These are phyloP conservation scores for Morpho achilles DNA, from an alignment of 2,888 invertebrate species.

Conservation along the genomic window DNA sequence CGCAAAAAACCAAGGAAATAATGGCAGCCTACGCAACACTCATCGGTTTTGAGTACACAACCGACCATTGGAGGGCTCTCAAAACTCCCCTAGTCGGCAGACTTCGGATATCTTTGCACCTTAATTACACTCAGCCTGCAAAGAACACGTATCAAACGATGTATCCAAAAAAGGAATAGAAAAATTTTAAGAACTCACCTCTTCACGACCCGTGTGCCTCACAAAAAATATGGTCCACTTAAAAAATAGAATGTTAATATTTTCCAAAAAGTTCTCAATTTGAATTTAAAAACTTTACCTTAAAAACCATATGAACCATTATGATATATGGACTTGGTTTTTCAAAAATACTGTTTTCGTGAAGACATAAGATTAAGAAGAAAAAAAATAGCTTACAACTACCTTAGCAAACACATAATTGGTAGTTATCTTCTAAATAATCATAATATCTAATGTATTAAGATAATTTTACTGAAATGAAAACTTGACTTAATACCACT, in stretches of 20 bases:
- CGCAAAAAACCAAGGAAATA: slow-evolving; percentile 52
- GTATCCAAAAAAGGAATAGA: slow-evolving; percentile 48
- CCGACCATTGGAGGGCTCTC: slow-evolving; percentile 64
- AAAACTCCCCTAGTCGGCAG: slow-evolving; percentile 56
- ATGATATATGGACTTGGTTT: too few species aligned
- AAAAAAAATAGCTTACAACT: too few species aligned
- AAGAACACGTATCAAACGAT: slow-evolving; percentile 65
- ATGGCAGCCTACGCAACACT: slow-evolving; percentile 66
- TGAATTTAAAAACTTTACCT: too few species aligned
- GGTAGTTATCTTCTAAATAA: too few species aligned
- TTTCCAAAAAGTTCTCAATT: too few species aligned
- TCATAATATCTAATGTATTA: too few species aligned
- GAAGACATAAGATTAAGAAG: too few species aligned
- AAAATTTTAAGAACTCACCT: slow-evolving; percentile 47
- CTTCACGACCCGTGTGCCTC: slow-evolving; percentile 42
- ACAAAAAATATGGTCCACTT: slow-evolving; percentile 13
- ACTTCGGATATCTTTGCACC: slow-evolving; percentile 77
- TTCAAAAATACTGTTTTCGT: too few species aligned
- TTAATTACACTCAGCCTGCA: slow-evolving; percentile 69
- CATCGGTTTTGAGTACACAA: slow-evolving; percentile 64
- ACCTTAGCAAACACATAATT: too few species aligned
- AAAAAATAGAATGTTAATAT: slow-evolving; percentile 2
- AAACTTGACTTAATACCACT: too few species aligned
- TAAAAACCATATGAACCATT: too few species aligned
- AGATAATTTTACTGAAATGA: too few species aligned